Evolutionary conservation across 1,140 invertebrate species (phyloP), one percentile per base, ranked within the genome.

Genomic region (Drosophila equinoxialis): DNA sequence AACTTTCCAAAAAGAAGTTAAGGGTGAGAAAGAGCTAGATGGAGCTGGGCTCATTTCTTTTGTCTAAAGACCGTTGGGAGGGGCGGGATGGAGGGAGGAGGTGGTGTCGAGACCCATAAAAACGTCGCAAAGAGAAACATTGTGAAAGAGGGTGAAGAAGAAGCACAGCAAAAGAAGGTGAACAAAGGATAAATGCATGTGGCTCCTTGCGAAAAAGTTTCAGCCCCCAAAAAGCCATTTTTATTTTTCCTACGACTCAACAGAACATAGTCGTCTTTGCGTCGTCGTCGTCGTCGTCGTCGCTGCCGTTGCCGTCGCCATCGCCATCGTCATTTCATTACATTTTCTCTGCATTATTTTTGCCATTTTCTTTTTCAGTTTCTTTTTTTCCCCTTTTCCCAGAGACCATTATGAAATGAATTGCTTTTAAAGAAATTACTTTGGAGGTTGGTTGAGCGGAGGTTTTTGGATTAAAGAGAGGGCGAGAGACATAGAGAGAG

Each of bases 381-480:
- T 81, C 65, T 74, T 68, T 79, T 54, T 67, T 61, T 54, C 72
- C 81, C 69, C 37, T 82, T 78, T 70, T 74, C 76, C 84, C 65
- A 59, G 60, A 30, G 72, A 68, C 72, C 76, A 90, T 90, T 87
- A 90, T 90, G 81, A 90, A 90, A 90, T 90, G 86, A 90, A 90
- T 90, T 87, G 87, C 86, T 90, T 90, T 90, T 90, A 90, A 83
- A 90, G 87, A 90, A 90, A 90, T 90, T 90, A 90, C 87, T 83
- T 83, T 79, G 73, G 66, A 60, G 74, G 74, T 42, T 68, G 41
- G 23, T 48, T 54, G 62, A 35, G 73, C 30, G 54, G 67, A 26
- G 37, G 63, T 35, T 30, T 30, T 30, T 42, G 45, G 68, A 48
- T 45, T 77, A 57, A 54, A 33, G 30, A 59, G 1, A 10, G 7